Percentiles rank a stretch among this genome's conserved stretches.
These are phyloP conservation scores for Autographa gamma DNA, from an alignment of 2,888 invertebrate species.

Conservation along the genomic window DNA sequence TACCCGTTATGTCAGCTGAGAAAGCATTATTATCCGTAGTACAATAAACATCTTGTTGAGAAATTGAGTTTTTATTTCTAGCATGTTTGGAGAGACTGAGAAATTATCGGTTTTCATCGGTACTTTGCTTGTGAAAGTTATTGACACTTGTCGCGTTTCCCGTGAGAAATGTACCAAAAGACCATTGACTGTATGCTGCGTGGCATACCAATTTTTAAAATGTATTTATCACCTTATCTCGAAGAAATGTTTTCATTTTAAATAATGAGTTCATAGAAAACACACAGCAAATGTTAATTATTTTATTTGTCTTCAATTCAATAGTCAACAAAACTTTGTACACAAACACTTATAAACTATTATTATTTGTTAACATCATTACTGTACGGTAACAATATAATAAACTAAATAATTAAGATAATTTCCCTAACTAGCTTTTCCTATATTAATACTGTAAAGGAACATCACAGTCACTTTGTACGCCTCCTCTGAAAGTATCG, in stretches of 20 bases:
- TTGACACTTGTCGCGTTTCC: background rate
- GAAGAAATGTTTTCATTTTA: background rate
- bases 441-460: slow-evolving; percentile 79
- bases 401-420: slow-evolving; percentile 21
- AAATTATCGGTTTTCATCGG: background rate
- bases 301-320: slow-evolving; percentile 61
- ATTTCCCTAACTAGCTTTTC: slow-evolving; percentile 61
- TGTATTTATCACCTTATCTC: too few relatives aligned
- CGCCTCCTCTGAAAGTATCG: slow-evolving; percentile 48
- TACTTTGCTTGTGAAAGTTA: background rate
- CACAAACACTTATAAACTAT: slow-evolving; percentile 67
- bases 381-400: slow-evolving; percentile 38
- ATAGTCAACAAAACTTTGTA: slow-evolving; percentile 76
- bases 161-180: background rate
- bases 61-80: slow-evolving; percentile 19
- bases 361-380: slow-evolving; percentile 59
- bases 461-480: slow-evolving; percentile 81
- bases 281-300: slow-evolving; percentile 33
- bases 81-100: background rate
- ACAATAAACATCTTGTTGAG: slow-evolving; percentile 42
- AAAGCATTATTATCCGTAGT: background rate
- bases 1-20: slow-evolving; percentile 31
- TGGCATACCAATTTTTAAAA: too few relatives aligned
- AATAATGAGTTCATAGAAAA: slow-evolving; percentile 9
- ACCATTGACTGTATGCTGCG: too few relatives aligned